phyloP scores from a whole-genome alignment of 2,113 vertebrate genomes.

The Clarias macrocephalus region DNA sequence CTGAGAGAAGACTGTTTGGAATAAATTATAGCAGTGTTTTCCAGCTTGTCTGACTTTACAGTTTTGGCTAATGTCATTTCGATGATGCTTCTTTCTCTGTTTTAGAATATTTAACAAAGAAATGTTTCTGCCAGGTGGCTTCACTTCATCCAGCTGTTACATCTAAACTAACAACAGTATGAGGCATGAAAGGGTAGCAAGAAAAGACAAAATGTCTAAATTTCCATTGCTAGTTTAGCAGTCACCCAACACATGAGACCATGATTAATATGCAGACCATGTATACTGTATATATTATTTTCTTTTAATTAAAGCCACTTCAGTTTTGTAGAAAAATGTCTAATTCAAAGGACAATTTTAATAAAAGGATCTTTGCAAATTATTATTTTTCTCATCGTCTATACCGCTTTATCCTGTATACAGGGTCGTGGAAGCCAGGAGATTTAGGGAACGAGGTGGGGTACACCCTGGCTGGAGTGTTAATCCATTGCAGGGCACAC shows the following conservation, averaged over 20 bases:
- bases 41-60: background rate
- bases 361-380: background rate
- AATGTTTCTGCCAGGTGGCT: background rate
- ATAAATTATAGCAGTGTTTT: conserved; percentile 5
- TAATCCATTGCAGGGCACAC: too few relatives aligned
- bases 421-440: too few relatives aligned
- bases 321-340: background rate
- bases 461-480: too few relatives aligned
- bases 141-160: background rate
- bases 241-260: background rate
- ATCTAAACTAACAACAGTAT: background rate
- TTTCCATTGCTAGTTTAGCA: too few relatives aligned
- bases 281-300: background rate
- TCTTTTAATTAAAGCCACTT: background rate
- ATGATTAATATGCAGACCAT: background rate
- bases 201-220: background rate
- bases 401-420: too few relatives aligned
- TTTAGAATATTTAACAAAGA: background rate
- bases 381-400: background rate
- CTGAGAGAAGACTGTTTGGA: conserved; percentile 6
- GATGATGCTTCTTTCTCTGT: background rate
- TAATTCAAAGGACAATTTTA: background rate
- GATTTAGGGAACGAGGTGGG: too few relatives aligned
- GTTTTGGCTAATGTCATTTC: conserved; percentile 7
- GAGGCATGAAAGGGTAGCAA: background rate